Base-by-base conservation (phyloP, 1,140 invertebrate genomes). In the Stenopsyche tienmushanensis region DNA sequence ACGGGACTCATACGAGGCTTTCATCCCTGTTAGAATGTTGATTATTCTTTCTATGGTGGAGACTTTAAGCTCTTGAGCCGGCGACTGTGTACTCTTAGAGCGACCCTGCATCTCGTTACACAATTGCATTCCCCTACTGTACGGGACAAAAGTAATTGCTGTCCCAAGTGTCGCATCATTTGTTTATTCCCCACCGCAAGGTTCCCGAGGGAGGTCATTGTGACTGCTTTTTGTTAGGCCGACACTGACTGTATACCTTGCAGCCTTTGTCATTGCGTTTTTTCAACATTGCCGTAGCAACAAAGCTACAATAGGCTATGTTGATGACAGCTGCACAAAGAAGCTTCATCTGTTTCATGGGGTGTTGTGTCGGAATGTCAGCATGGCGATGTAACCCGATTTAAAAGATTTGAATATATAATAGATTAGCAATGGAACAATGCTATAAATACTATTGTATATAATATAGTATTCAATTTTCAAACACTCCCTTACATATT, bases 101-200 rank as follows among this genome's bases (percentile, higher is more conserved):
- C n/a, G n/a, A n/a, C n/a, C n/a, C n/a, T 34, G 13, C 29, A 21
- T 42, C 54, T 57, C 34, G 54, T 57, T 57, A 66, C 26, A 62
- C 65, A 66, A 62, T 62, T 66, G 65, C 59, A 47, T 53, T 54
- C 59, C 18, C 34, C 5, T 20, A 34, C 20, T 5, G 25, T 15
- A 24, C 24, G 49, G 54, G 41, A 66, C 57, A 62, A 66, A 62
- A 62, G 65, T 62, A 62, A 66, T 66, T 66, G 65, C 62, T 41
- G 49, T n/a, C 9, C 41, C 49, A 58, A 66, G 58, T 62, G 58
- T 54, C 47, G 41, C 45, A 49, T 66, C 58, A 62, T 66, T 66
- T 66, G 65, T 66, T 66, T 62, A 47, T 42, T 24, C 54, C 8
- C n/a, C 57, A 13, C 57, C 41, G 10, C 42, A 29, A 21, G 26